phyloP scores from a whole-genome alignment of 1,140 invertebrate species.

The Heliconius melpomene region DNA sequence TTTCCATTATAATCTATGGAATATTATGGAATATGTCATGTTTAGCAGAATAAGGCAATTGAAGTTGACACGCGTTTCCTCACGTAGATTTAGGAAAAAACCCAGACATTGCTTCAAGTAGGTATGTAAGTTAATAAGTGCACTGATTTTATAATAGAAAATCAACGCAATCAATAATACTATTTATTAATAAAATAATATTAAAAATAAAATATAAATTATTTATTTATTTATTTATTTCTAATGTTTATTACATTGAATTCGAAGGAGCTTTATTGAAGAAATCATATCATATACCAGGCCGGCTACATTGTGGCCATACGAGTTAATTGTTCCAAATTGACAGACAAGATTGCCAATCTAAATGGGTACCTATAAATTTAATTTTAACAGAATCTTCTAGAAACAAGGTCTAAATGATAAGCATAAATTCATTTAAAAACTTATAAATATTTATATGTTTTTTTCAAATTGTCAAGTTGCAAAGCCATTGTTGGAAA shows the following conservation, averaged over 20 bases:
- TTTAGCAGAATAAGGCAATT: constrained; percentile 26
- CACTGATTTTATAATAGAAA: too few relatives aligned
- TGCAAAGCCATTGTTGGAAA: not conserved
- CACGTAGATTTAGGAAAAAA: constrained; percentile 34
- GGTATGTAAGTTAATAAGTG: not conserved
- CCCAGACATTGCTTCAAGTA: constrained; percentile 12
- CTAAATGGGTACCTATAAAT: constrained; percentile 13
- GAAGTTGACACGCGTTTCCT: constrained; percentile 18
- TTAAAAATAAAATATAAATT: not conserved
- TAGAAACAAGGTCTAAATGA: not conserved
- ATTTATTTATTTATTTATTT: not conserved
- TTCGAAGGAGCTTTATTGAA: constrained; percentile 21
- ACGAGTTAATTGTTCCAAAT: constrained; percentile 34
- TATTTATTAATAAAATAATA: not conserved
- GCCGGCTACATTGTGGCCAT: not conserved
- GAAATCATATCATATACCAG: constrained; percentile 23
- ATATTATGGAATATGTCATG: constrained; percentile 11
- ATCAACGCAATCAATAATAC: not conserved
- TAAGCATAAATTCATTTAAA: not conserved
- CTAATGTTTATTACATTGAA: not conserved
- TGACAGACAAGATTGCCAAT: constrained; percentile 11
- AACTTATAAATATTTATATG: not conserved
- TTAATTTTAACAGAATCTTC: not conserved
- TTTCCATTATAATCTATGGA: not conserved
- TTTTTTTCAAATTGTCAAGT: not conserved